These are phyloP conservation scores for Cavia porcellus DNA, from an alignment of 2,113 vertebrate genomes.

Conservation along the genomic window DNA sequence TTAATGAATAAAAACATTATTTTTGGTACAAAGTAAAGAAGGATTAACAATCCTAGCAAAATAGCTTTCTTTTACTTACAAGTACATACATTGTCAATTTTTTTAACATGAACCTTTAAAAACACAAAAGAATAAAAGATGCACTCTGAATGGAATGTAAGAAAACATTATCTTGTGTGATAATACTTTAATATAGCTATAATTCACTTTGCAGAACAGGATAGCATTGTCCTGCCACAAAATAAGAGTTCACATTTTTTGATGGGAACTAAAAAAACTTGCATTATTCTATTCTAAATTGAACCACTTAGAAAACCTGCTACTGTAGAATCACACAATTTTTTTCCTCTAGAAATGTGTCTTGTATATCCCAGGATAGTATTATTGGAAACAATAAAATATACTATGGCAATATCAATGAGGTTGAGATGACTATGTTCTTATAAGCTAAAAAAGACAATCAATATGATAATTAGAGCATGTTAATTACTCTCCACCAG, in stretches of 20 bases:
- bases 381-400: constrained; percentile 86
- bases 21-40: background rate
- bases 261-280: constrained; percentile 84
- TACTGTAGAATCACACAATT: constrained; percentile 73
- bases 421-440: constrained; percentile 86
- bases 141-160: constrained; percentile 67
- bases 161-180: constrained; percentile 70
- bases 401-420: constrained; percentile 84
- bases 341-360: constrained; percentile 77
- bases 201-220: constrained; percentile 71
- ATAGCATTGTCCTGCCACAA: constrained; percentile 69
- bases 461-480: constrained; percentile 89
- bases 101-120: constrained; percentile 72
- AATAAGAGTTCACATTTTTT: constrained; percentile 75
- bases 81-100: constrained; percentile 14
- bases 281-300: constrained; percentile 83
- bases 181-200: constrained; percentile 67
- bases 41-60: background rate
- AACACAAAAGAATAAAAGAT: constrained; percentile 61
- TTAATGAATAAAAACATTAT: constrained; percentile 41
- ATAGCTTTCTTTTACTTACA: background rate
- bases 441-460: constrained; percentile 88
- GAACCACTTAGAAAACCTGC: constrained; percentile 82
- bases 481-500: constrained; percentile 91
- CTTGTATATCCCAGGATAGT: constrained; percentile 78